Percentiles rank a stretch among this genome's conserved stretches.
Evolutionary conservation across 2,797 vertebrate species (phyloP).

Genomic region (Hapalemur alaotrensis): DNA sequence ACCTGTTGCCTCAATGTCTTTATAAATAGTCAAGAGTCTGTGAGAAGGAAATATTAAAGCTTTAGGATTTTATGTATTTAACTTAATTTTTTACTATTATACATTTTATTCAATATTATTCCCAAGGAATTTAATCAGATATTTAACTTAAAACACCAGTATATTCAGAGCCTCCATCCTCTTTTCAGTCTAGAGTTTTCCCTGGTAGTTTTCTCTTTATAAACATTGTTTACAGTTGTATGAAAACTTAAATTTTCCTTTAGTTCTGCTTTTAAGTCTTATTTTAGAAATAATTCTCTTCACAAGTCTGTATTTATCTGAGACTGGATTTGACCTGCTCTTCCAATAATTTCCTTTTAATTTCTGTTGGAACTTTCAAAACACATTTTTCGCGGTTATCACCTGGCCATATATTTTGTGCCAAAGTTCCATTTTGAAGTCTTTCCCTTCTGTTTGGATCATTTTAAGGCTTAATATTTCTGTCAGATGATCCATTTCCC

Average conservation of each 20-base stretch:
- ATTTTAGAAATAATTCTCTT: not conserved
- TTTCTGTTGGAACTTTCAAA: not conserved
- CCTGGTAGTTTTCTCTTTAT: not conserved
- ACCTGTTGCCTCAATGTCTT: not conserved
- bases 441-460: not conserved
- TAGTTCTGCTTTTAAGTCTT: not conserved
- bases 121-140: not conserved
- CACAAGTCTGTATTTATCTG: not conserved
- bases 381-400: not conserved
- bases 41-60: not conserved
- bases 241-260: not conserved
- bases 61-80: not conserved
- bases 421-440: not conserved
- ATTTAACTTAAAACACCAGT: not conserved
- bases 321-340: not conserved
- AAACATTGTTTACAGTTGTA: not conserved
- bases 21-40: not conserved
- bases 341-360: not conserved
- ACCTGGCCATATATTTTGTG: not conserved
- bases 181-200: not conserved
- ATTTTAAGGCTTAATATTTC: not conserved
- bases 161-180: not conserved
- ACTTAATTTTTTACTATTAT: not conserved
- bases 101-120: not conserved
- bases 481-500: not conserved